Evolutionary conservation across 2,888 invertebrate genomes (phyloP).

Genomic region (Metellina segmentata): DNA sequence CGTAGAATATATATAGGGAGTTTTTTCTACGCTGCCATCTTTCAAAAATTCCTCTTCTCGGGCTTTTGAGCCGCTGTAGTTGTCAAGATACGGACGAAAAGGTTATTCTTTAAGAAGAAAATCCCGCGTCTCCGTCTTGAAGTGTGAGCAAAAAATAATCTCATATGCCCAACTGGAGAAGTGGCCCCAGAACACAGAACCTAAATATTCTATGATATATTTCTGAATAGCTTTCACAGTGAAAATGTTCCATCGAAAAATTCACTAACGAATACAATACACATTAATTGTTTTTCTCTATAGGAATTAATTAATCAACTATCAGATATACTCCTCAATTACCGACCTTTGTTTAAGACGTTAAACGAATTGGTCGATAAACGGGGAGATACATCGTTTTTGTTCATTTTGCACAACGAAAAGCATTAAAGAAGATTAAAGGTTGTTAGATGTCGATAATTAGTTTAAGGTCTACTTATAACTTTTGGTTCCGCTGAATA

Average conservation of each 20-base stretch:
- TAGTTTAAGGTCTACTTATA: no score
- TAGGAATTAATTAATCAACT: no score
- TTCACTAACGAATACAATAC: no score
- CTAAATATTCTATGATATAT: not conserved
- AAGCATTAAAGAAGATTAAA: no score
- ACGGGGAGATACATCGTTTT: no score
- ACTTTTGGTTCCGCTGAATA: no score
- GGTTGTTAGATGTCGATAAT: no score
- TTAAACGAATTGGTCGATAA: no score
- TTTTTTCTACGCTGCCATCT: not conserved
- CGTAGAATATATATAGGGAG: slow-evolving; percentile 22
- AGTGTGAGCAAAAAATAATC: not conserved
- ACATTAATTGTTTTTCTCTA: no score
- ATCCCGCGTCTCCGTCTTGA: not conserved
- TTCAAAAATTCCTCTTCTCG: slow-evolving; percentile 15
- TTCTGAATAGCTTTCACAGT: not conserved
- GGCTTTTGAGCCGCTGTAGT: slow-evolving; percentile 4
- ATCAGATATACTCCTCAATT: no score
- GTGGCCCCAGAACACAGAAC: not conserved
- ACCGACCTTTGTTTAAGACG: no score
- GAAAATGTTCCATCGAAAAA: not conserved
- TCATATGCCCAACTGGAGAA: not conserved
- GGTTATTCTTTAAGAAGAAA: slow-evolving; percentile 1
- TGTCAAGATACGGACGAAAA: slow-evolving; percentile 20
- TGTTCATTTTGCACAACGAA: no score